Conservation (phyloP, 2,113 vertebrate genomes). For the Tauraco erythrolophus region DNA sequence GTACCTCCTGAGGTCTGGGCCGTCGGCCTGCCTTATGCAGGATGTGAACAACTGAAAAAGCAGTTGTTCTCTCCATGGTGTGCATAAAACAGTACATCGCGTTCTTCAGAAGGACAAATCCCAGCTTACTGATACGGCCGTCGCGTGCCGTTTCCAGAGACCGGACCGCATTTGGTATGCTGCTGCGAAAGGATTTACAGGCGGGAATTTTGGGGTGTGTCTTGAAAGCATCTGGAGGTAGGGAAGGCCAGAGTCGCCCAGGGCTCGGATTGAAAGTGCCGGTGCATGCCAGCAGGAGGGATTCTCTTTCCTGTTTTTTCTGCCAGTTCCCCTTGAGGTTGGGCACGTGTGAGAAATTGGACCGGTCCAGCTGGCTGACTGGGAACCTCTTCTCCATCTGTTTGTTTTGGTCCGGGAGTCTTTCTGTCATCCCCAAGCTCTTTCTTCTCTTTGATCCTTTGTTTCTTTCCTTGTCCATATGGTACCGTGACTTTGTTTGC, state of each 20-base stretch:
- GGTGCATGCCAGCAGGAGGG: not conserved
- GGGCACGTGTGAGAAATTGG: accelerated
- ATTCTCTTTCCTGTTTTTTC: not conserved
- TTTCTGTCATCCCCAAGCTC: not conserved
- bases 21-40: accelerated
- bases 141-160: accelerated
- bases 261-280: not conserved
- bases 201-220: accelerated
- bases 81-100: accelerated
- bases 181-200: not conserved
- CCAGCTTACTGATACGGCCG: accelerated
- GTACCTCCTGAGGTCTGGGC: not conserved
- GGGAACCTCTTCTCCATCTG: not conserved
- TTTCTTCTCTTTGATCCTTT: accelerated
- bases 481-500: not conserved
- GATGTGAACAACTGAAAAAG: not conserved
- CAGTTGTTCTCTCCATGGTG: accelerated
- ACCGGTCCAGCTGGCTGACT: not conserved
- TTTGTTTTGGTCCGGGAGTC: not conserved
- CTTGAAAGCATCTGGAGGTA: not conserved
- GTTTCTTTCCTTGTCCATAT: accelerated
- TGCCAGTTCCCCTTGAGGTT: accelerated
- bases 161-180: accelerated
- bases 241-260: not conserved
- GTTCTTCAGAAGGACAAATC: not conserved